Base-by-base conservation (phyloP, 2,797 vertebrate species). In the Coranthus polyacanthus region DNA sequence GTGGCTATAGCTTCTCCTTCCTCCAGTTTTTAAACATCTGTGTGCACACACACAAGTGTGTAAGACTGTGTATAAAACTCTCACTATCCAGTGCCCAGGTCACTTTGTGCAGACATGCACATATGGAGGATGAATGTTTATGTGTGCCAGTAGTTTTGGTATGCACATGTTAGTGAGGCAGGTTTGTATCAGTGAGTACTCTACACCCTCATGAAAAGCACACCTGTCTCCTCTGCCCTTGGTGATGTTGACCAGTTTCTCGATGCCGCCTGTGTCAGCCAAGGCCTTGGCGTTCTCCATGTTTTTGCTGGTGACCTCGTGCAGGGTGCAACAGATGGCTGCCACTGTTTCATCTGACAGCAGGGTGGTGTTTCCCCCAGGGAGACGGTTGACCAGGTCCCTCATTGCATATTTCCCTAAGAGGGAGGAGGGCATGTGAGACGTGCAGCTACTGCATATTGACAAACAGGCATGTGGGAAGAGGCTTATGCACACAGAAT, bases 251-350 rank as follows among this genome's bases (percentile, higher is more conserved):
- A 99, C 97, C 85, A 99, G 95, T 89, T 99, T 99, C 84, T 98
- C 97, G 43, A 99, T 97, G 15, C 97, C 98, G 0, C 97, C 97
- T 0, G 96, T 96, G 78, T 99, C 97, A 0, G 97, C 97, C 64
- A 99, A 88, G 12, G 98, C 97, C 77, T 99, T 99, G 71, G 98
- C 98, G 0, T 99, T 99, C 87, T 99, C 97, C 97, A 99, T 99
- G 92, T 99, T 99, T 79, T 96, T 98, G 86, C 96, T 99, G 54
- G 96, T 98, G 91, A 99, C 97, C 92, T 99, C 97, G 0, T 99
- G 96, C 87, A 99, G 88, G 12, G 98, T 98, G 52, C 97, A 98
- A 92, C 97, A 98, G 92, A 99, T 96, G 1, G 97, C 96, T 0
- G 96, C 97, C 78, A 97, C 95, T 0, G 97, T 99, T 87, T 98